Base-by-base conservation (phyloP, 2,888 invertebrate species). In the Drosophila fungiperda region DNA sequence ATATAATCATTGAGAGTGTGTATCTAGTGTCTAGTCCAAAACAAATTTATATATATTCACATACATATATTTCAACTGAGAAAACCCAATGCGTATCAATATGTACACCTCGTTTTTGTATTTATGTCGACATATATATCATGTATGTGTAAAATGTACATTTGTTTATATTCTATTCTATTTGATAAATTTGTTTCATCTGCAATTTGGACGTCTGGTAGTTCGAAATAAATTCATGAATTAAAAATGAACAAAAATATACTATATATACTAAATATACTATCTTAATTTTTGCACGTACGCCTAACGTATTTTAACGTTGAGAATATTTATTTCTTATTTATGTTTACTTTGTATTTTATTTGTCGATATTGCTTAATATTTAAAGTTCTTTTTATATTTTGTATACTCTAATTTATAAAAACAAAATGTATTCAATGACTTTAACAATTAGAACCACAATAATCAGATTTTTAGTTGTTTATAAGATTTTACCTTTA, bases 221-320 rank as follows among this genome's bases (percentile, higher is more conserved):
- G 59, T 67, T 73, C 55, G 52, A 89, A 87, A 87, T 80, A 87
- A 75, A 71, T 85, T 90, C 73, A 87, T 90, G 88, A 90, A 90
- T 87, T 87, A 87, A 89, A 80, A 84, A 82, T 76, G 58, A 84
- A 74, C 72, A 71, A 83, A 82, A 15, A 45, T 62, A 32, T 68
- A 57, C n/a, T 45, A 67, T 45, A 32, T 29, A 48, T 8, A 59
- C n/a, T 23, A 38, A 15, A 52, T 36, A 42, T 17, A 50, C 53
- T 23, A 23, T 61, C 57, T 80, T 38, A 72, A 33, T 42, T 48
- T 59, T 76, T 53, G 57, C 58, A 62, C 61, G 58, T 74, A 54
- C 49, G 15, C 23, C 9, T 23, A 12, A 20, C 35, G 29, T 40
- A 38, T 23, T 1, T 62, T 9, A 67, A 38, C 52, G 42, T 66